A percentile compares a stretch with the other conserved stretches of the same genome.
Evolutionary conservation across 2,797 vertebrate genomes (phyloP).

Genomic region (Pseudochaenichthys georgianus): DNA sequence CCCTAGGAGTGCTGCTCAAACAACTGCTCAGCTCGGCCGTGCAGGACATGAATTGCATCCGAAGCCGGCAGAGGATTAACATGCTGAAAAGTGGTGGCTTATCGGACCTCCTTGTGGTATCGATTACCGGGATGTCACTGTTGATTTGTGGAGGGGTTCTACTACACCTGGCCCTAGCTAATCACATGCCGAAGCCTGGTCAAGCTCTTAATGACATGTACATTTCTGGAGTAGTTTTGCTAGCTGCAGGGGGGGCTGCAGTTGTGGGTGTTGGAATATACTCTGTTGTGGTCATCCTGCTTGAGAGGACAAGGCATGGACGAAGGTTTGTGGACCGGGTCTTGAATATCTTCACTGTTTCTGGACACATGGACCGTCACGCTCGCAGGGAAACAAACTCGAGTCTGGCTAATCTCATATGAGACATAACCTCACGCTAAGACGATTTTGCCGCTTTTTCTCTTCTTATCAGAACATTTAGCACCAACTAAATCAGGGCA

Average conservation of each 20-base stretch:
- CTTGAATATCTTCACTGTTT: conserved; percentile 92
- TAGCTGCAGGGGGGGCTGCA: conserved; percentile 86
- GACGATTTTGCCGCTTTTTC: neutral
- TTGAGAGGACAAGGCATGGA: conserved; percentile 79
- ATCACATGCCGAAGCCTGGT: conserved; percentile 86
- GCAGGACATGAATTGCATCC: conserved; percentile 99
- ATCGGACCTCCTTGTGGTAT: conserved; percentile 90
- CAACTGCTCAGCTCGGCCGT: conserved; percentile 97
- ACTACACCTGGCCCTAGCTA: conserved; percentile 87
- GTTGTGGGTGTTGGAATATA: conserved; percentile 84
- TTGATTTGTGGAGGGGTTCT: conserved; percentile 91
- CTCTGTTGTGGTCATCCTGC: conserved; percentile 70
- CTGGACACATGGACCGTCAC: conserved; percentile 86
- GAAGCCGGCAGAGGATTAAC: conserved; percentile 90
- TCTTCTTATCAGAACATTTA: conserved; percentile 26
- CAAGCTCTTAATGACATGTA: conserved; percentile 94
- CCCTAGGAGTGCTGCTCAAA: conserved; percentile 93
- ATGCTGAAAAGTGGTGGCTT: conserved; percentile 94
- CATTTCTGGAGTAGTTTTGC: conserved; percentile 90
- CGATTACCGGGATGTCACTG: conserved; percentile 89
- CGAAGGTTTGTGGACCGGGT: conserved; percentile 77
- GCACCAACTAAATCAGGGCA: conserved; percentile 32
- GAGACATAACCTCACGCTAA: conserved; percentile 54
- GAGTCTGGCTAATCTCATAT: conserved; percentile 96
- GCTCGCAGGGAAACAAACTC: conserved; percentile 91